Percentiles rank a stretch among this genome's conserved stretches.
Conservation (phyloP, 2,888 invertebrate species). For the Orthosia cruda region DNA sequence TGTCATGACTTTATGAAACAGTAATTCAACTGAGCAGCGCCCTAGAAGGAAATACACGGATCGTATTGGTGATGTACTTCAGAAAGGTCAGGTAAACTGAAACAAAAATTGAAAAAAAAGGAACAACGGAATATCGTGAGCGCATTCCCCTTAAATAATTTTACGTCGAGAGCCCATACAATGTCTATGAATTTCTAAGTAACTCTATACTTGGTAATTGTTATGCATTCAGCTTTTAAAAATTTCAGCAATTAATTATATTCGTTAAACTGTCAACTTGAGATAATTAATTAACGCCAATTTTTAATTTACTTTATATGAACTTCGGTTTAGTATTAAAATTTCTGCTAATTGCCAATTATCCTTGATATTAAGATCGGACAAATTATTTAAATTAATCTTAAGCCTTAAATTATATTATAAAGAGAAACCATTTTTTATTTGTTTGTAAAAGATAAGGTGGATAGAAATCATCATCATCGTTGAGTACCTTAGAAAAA, state of each 20-base stretch:
- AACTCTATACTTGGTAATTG: neutral
- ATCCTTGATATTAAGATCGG: neutral
- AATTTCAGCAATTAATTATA: conserved; percentile 25
- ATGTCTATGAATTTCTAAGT: conserved; percentile 1
- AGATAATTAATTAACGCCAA: conserved; percentile 21
- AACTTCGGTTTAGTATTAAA: neutral
- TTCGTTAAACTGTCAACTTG: conserved; percentile 31
- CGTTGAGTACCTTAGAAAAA: too few relatives aligned
- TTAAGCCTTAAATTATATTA: too few relatives aligned
- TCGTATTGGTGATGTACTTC: too few relatives aligned
- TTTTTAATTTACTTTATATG: neutral
- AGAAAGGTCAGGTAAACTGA: too few relatives aligned
- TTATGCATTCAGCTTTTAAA: conserved; percentile 14
- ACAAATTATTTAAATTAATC: conserved; percentile 1
- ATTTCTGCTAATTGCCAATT: conserved; percentile 3
- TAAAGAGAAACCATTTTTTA: too few relatives aligned
- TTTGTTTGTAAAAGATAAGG: too few relatives aligned
- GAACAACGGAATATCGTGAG: too few relatives aligned
- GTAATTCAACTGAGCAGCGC: too few relatives aligned
- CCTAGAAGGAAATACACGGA: too few relatives aligned
- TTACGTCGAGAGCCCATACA: neutral
- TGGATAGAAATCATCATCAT: too few relatives aligned
- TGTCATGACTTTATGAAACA: too few relatives aligned
- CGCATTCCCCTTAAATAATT: conserved; percentile 18
- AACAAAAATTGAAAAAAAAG: too few relatives aligned